Evolutionary conservation across 2,113 vertebrate species (phyloP), one percentile per base, ranked within the genome.

Genomic region (Kobus ellipsiprymnus): DNA sequence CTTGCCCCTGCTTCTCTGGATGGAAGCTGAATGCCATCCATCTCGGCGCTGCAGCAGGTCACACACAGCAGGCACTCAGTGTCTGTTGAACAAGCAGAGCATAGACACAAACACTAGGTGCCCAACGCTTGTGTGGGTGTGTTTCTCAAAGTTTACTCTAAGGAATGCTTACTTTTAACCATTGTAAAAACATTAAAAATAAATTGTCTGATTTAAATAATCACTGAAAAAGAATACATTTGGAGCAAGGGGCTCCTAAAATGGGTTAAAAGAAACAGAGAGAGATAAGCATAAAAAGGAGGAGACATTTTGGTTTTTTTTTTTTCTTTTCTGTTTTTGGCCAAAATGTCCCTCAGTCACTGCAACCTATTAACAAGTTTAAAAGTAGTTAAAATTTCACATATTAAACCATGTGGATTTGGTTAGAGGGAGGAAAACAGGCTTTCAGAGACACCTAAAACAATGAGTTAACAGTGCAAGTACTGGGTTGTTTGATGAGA

Each of bases 401-500:
- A 97, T 98, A 98, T 64, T 96, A 98, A 98, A 98, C 92, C 97
- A 97, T 71, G 89, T 8, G 67, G 86, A 87, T 97, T 89, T 71
- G 80, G 88, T 98, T 97, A 98, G 90, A 97, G 88, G 74, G 23
- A 30, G 3, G 40, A 83, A 60, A 96, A 48, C 97, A 92, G 83
- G 80, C 83, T 86, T 90, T 52, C 97, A 97, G 98, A 97, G 97
- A 92, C 92, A 96, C 52, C 91, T 97, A 95, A 97, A 97, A 97
- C 91, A 95, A 97, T 40, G 92, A 98, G 91, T 97, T 78, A 98
- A 98, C 98, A 99, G 98, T 99, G 98, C 98, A 99, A 97, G 98
- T 96, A 98, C 95, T 87, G 96, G 92, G 60, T 90, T 95, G 93
- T 44, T 96, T 96, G 97, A 89, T 98, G 96, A 97, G 98, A 98